Percentiles rank a stretch among this genome's conserved stretches.
These are phyloP conservation scores for Eulithis testata DNA, from an alignment of 2,888 invertebrate species.

Conservation along the genomic window DNA sequence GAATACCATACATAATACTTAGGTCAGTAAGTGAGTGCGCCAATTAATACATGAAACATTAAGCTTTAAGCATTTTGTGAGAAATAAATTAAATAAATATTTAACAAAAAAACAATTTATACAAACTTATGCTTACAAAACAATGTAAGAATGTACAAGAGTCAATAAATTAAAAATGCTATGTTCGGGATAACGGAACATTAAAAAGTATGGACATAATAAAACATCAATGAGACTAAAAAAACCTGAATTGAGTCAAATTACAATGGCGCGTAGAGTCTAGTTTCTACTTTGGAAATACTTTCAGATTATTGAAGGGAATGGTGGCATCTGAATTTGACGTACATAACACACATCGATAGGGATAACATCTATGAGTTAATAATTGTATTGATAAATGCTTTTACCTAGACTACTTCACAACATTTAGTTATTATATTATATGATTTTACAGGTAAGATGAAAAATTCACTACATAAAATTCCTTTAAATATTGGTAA, in stretches of 20 bases:
- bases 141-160: slow-evolving; percentile 22
- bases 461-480: not conserved
- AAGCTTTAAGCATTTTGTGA: slow-evolving; percentile 19
- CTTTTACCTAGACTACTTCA: not conserved
- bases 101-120: slow-evolving; percentile 11
- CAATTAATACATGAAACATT: slow-evolving; percentile 13
- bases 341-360: not conserved
- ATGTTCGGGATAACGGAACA: not conserved
- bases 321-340: too few species aligned
- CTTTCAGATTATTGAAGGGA: too few species aligned
- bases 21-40: slow-evolving; percentile 6
- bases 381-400: not conserved
- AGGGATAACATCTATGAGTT: not conserved
- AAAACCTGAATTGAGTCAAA: too few species aligned
- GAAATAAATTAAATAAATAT: slow-evolving; percentile 9
- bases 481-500: slow-evolving; percentile 1
- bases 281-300: too few species aligned
- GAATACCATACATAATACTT: slow-evolving; percentile 10
- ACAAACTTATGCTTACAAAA: slow-evolving; percentile 12
- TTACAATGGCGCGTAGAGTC: too few species aligned
- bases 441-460: not conserved
- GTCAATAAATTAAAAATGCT: not conserved
- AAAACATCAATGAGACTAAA: too few species aligned
- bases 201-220: not conserved
- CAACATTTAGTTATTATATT: not conserved